Evolutionary conservation across 2,113 vertebrate genomes (phyloP).

Genomic region (human): DNA sequence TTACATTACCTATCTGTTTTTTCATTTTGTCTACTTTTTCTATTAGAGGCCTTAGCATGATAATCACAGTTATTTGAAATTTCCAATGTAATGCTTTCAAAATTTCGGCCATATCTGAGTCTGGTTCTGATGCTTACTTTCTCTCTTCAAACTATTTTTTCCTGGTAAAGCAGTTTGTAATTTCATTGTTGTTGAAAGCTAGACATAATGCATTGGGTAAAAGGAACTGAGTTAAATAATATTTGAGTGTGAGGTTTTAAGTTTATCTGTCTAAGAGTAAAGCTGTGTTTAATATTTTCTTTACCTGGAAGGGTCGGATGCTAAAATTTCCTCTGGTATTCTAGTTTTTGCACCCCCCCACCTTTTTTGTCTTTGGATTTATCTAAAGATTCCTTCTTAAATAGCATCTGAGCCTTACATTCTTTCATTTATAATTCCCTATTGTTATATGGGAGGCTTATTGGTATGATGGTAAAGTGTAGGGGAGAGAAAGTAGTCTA

Average conservation of each 20-base stretch:
- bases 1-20: background rate
- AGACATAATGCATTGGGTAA: background rate
- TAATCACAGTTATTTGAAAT: background rate
- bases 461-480: background rate
- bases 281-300: background rate
- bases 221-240: background rate
- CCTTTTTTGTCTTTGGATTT: background rate
- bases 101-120: background rate
- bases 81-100: background rate
- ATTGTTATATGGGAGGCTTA: background rate
- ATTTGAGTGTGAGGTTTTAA: background rate
- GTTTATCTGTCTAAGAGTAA: background rate
- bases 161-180: background rate
- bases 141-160: background rate
- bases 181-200: background rate
- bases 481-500: background rate
- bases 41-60: background rate
- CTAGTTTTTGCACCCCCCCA: background rate
- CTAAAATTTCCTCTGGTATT: background rate
- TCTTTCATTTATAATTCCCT: background rate
- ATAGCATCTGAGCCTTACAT: background rate
- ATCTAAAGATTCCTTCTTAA: background rate
- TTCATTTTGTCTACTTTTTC: background rate
- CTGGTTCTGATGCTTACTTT: no score
- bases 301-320: background rate